phyloP scores from a whole-genome alignment of 2,113 vertebrate genomes.

The Eubucco bourcierii region DNA sequence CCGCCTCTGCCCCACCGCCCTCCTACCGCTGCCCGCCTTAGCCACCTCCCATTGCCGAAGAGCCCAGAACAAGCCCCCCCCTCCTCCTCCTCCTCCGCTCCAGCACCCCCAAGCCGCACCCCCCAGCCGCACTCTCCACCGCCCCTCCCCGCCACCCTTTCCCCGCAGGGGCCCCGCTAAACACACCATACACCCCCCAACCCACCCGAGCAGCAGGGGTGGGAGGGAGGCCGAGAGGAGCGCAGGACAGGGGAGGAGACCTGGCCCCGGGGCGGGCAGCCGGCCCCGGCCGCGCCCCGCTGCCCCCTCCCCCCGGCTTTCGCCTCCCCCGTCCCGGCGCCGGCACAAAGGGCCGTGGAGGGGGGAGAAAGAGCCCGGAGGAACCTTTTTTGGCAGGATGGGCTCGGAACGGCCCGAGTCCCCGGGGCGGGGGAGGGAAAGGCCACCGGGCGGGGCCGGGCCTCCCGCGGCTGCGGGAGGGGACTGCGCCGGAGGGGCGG shows the following conservation, averaged over 20 bases:
- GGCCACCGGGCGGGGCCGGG: not conserved
- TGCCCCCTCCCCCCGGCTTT: not conserved
- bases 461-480: not conserved
- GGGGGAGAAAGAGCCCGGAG: slow-evolving; percentile 13
- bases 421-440: not conserved
- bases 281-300: not conserved
- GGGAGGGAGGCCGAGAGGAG: not conserved
- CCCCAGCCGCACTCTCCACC: not conserved
- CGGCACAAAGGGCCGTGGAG: slow-evolving; percentile 30
- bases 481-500: not conserved
- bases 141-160: not conserved
- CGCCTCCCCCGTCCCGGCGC: not conserved
- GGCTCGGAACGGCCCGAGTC: not conserved
- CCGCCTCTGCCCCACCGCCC: slow-evolving; percentile 38
- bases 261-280: too few species aligned
- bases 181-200: not conserved
- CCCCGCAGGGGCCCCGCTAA: not conserved
- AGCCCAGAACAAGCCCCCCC: not conserved
- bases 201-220: not conserved
- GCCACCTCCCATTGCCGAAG: slow-evolving; percentile 46
- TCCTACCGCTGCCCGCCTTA: slow-evolving; percentile 13
- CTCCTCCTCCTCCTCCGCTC: not conserved
- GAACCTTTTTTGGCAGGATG: slow-evolving; percentile 54
- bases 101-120: not conserved
- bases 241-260: not conserved